phyloP scores from a whole-genome alignment of 2,888 invertebrate genomes.

The Stratiomys singularior region DNA sequence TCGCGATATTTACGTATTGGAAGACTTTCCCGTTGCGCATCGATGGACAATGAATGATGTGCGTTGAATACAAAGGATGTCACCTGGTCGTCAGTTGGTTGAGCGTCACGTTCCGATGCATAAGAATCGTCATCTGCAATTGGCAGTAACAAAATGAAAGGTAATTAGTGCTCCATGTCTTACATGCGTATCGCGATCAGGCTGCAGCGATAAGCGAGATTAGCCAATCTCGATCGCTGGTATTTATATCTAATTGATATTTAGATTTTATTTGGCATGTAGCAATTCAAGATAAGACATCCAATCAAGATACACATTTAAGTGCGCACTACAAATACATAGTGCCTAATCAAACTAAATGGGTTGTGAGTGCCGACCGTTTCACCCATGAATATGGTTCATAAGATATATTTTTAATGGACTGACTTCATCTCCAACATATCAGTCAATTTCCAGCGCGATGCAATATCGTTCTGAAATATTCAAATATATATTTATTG shows the following conservation, averaged over 20 bases:
- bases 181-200: neutral
- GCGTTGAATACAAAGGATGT: conserved; percentile 86
- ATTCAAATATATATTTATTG: neutral
- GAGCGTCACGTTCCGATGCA: conserved; percentile 58
- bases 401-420: too few species aligned
- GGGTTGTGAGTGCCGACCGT: too few species aligned
- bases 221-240: neutral
- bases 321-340: neutral
- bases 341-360: neutral
- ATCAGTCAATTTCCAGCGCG: neutral
- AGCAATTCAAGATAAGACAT: neutral
- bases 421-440: neutral
- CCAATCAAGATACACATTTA: neutral
- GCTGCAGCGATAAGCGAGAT: neutral
- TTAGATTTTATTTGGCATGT: neutral
- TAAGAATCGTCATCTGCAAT: conserved; percentile 54
- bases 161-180: neutral
- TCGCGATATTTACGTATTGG: conserved; percentile 88
- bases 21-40: conserved; percentile 83
- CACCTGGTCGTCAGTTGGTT: conserved; percentile 57
- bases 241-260: neutral
- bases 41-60: conserved; percentile 82
- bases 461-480: neutral
- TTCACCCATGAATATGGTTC: too few species aligned
- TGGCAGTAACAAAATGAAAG: neutral